These are phyloP conservation scores for Sialia sialis DNA, from an alignment of 2,113 vertebrate genomes.

Conservation along the genomic window DNA sequence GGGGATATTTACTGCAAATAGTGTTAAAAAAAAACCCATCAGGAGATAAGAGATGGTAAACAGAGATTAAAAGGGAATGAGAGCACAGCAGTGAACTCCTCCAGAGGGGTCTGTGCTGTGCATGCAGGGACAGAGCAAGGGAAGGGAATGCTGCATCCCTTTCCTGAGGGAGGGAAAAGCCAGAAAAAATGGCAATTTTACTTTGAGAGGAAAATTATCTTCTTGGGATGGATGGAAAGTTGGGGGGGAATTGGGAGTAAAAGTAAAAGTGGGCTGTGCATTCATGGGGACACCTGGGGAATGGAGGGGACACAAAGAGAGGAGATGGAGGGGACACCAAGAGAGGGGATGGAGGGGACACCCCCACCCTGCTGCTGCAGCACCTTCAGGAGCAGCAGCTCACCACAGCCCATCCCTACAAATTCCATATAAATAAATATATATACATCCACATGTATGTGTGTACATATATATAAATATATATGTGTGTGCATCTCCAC, in stretches of 20 bases:
- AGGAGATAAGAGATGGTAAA: neutral
- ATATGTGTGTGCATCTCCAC: rapidly evolving
- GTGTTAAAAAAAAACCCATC: neutral
- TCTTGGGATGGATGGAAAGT: neutral
- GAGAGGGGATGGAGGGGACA: neutral
- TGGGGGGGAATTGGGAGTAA: neutral
- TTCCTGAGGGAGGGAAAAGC: neutral
- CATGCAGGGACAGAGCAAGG: neutral
- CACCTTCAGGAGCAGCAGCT: neutral
- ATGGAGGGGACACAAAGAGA: neutral
- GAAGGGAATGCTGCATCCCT: neutral
- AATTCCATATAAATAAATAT: neutral
- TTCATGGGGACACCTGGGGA: neutral
- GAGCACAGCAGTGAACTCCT: rapidly evolving
- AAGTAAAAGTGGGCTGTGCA: neutral
- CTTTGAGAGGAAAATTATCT: rapidly evolving
- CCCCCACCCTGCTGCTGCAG: neutral
- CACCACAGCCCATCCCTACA: neutral
- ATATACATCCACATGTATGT: rapidly evolving
- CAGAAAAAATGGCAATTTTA: neutral
- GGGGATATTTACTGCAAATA: conserved; percentile 1
- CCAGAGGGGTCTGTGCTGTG: neutral
- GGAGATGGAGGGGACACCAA: neutral
- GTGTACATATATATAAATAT: too few species aligned
- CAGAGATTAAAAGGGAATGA: neutral